Evolutionary conservation across 2,888 invertebrate species (phyloP), one percentile per base, ranked within the genome.

Genomic region (Labia minor): DNA sequence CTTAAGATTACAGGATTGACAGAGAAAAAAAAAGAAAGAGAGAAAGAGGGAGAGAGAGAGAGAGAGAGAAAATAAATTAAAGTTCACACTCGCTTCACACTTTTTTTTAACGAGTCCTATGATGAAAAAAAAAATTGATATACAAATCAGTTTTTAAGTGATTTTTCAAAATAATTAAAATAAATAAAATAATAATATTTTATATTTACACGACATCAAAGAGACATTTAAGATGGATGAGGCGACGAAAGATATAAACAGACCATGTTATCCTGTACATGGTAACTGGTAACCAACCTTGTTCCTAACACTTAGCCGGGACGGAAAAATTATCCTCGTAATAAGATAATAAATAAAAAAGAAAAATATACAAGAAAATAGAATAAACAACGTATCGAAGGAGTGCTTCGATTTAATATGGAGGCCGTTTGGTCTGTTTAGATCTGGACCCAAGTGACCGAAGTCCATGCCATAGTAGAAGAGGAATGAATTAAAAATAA

Each of bases 231-330:
- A 49, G 49, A 49, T 49, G 49, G 14, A 49, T 49, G 49, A 49
- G 49, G 49, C 49, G 49, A 49, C 49, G 49, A 49, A 16, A 49
- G 49, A 49, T 49, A 14, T 49, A 49, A 49, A 49, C 49, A 49
- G 49, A 49, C 49, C 49, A 49, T 49, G 49, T 49, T 26, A 6
- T 49, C n/a, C 4, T 4, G 14, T 16, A 49, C 8, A 49, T 49
- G n/a, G 8, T 26, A 26, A 3, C 3, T 26, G 49, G 49, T 8
- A 14, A 49, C 49, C 14, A 49, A 49, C 49, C 49, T 49, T 49
- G 49, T 8, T 11, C 49, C 49, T 10, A 49, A 49, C 26, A 26
- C 26, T 26, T 26, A 26, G 26, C 26, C 26, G 26, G 26, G 8
- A 26, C 26, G 8, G 26, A 8, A 26, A 26, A 26, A 26, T n/a